phyloP scores from a whole-genome alignment of 2,888 invertebrate genomes.

The Drosophila austrosaltans region DNA sequence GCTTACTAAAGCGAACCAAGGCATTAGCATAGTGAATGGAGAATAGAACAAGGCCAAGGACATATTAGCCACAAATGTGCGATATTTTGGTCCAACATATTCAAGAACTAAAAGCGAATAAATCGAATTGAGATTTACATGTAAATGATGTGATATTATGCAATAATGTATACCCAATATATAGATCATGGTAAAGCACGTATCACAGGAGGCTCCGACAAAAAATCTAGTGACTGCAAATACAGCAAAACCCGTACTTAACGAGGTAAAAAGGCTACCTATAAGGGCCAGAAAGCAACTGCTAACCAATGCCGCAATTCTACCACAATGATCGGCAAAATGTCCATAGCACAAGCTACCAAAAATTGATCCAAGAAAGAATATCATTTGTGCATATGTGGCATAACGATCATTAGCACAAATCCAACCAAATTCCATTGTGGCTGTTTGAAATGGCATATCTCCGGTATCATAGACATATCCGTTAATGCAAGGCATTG shows the following conservation, averaged over 20 bases:
- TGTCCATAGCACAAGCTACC: conserved; percentile 93
- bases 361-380: conserved; percentile 93
- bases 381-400: conserved; percentile 91
- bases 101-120: conserved; percentile 87
- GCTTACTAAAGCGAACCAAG: conserved; percentile 91
- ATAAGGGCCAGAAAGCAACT: conserved; percentile 90
- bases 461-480: conserved; percentile 92
- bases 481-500: conserved; percentile 87
- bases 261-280: conserved; percentile 88
- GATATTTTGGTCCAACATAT: conserved; percentile 94
- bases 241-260: conserved; percentile 87
- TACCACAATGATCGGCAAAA: conserved; percentile 92
- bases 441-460: conserved; percentile 91
- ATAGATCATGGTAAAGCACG: conserved; percentile 96
- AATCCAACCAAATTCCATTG: conserved; percentile 93
- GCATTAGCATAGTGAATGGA: conserved; percentile 89
- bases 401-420: conserved; percentile 90
- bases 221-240: conserved; percentile 91
- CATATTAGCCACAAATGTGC: conserved; percentile 95
- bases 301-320: conserved; percentile 90
- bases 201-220: conserved; percentile 93
- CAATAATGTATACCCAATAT: conserved; percentile 88
- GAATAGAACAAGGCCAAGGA: conserved; percentile 94
- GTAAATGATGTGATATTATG: not conserved
- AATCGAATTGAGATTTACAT: not conserved